phyloP scores from a whole-genome alignment of 2,888 invertebrate genomes.

The Schizaphis graminum region DNA sequence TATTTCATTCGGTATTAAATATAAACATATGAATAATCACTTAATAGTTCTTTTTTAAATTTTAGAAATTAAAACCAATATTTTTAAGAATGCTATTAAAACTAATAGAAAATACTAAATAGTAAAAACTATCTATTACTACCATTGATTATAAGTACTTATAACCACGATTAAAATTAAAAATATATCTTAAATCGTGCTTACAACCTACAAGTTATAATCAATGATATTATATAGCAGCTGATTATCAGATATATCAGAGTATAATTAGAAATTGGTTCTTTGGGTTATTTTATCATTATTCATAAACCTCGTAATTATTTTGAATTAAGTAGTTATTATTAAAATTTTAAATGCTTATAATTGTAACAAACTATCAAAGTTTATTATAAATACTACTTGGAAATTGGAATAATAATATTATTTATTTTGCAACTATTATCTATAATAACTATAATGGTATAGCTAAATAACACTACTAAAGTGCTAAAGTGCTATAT shows the following conservation, averaged over 20 bases:
- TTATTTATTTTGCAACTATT: neutral
- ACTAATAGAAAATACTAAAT: neutral
- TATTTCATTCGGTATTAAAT: too few relatives aligned
- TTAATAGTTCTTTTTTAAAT: too few relatives aligned
- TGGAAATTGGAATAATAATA: neutral
- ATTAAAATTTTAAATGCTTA: neutral
- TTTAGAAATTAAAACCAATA: neutral
- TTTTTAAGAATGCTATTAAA: neutral
- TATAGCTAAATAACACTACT: neutral
- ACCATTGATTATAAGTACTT: neutral
- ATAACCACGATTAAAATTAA: too few relatives aligned
- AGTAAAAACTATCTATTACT: neutral
- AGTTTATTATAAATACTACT: neutral
- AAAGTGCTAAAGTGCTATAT: neutral
- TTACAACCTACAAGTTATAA: too few relatives aligned
- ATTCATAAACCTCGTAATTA: too few relatives aligned
- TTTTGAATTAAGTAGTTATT: too few relatives aligned
- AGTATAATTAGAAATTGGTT: too few relatives aligned
- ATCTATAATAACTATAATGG: neutral
- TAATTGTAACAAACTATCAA: neutral
- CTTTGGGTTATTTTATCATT: too few relatives aligned
- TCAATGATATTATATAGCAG: too few relatives aligned
- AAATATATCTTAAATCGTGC: too few relatives aligned
- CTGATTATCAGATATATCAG: too few relatives aligned
- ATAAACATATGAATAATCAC: too few relatives aligned